Percentiles rank a stretch among this genome's conserved stretches.
Evolutionary conservation across 2,113 vertebrate genomes (phyloP).

Genomic region (Pomatorhinus ruficollis): DNA sequence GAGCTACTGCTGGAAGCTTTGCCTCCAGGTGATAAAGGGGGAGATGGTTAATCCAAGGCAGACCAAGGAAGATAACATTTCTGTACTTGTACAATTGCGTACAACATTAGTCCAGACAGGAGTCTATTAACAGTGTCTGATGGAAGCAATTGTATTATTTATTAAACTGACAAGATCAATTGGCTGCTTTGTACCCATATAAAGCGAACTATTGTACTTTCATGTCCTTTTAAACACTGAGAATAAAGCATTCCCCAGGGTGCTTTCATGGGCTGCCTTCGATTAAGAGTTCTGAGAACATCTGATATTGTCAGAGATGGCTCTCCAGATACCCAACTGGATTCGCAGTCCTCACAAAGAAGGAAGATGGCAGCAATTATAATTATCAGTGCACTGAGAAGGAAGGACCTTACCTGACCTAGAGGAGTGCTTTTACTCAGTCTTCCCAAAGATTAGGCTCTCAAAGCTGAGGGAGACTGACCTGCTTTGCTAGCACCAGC

Average conservation of each 20-base stretch:
- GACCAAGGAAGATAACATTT: background rate
- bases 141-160: slow-evolving; percentile 71
- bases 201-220: slow-evolving; percentile 64
- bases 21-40: slow-evolving; percentile 16
- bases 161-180: slow-evolving; percentile 72
- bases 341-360: slow-evolving; percentile 36
- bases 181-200: slow-evolving; percentile 46
- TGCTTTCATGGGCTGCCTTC: slow-evolving; percentile 63
- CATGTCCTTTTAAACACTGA: slow-evolving; percentile 65
- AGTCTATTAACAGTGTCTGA: slow-evolving; percentile 67
- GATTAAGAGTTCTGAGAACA: slow-evolving; percentile 64
- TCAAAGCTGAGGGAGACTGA: background rate
- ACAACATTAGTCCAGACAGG: slow-evolving; percentile 62
- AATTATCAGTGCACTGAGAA: slow-evolving; percentile 52
- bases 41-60: slow-evolving; percentile 35
- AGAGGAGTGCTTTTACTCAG: slow-evolving; percentile 35
- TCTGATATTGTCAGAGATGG: slow-evolving; percentile 56
- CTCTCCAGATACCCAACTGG: slow-evolving; percentile 32
- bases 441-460: slow-evolving; percentile 28
- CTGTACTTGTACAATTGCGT: slow-evolving; percentile 53
- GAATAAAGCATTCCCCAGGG: slow-evolving; percentile 58
- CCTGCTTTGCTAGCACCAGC: background rate
- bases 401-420: slow-evolving; percentile 30
- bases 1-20: slow-evolving; percentile 3
- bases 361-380: slow-evolving; percentile 45